Evolutionary conservation across 2,113 vertebrate genomes (phyloP).

Genomic region (Gracilinanus agilis): DNA sequence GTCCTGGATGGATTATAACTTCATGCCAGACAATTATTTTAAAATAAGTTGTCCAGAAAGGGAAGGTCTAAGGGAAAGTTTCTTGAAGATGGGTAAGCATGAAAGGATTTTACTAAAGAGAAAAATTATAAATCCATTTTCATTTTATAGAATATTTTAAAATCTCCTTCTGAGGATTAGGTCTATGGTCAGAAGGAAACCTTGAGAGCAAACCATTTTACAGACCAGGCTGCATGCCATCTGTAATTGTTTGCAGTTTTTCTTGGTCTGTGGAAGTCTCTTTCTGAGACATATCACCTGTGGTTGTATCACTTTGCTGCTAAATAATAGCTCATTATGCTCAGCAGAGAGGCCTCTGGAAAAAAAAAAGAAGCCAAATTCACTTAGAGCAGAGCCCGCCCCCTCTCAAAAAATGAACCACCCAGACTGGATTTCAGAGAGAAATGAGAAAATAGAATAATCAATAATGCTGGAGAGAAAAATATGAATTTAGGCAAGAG

Average conservation of each 20-base stretch:
- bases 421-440: background rate
- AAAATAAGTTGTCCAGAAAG: background rate
- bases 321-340: slow-evolving; percentile 30
- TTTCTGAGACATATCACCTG: slow-evolving; percentile 40
- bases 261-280: background rate
- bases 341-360: slow-evolving; percentile 31
- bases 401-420: slow-evolving; percentile 45
- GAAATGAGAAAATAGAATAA: slow-evolving; percentile 30
- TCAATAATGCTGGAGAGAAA: slow-evolving; percentile 51
- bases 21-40: background rate
- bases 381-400: background rate
- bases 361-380: slow-evolving; percentile 48
- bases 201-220: slow-evolving; percentile 33
- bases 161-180: slow-evolving; percentile 14
- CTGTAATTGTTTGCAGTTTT: background rate
- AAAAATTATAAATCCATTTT: slow-evolving; percentile 32
- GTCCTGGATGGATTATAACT: background rate
- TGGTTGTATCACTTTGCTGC: slow-evolving; percentile 29
- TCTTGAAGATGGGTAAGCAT: background rate
- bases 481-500: slow-evolving; percentile 48
- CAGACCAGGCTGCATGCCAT: background rate
- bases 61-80: background rate
- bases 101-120: slow-evolving; percentile 30
- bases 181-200: background rate
- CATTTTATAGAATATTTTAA: slow-evolving; percentile 33